Evolutionary conservation across 2,797 vertebrate species (phyloP).

Genomic region (Calcarius lapponicus): DNA sequence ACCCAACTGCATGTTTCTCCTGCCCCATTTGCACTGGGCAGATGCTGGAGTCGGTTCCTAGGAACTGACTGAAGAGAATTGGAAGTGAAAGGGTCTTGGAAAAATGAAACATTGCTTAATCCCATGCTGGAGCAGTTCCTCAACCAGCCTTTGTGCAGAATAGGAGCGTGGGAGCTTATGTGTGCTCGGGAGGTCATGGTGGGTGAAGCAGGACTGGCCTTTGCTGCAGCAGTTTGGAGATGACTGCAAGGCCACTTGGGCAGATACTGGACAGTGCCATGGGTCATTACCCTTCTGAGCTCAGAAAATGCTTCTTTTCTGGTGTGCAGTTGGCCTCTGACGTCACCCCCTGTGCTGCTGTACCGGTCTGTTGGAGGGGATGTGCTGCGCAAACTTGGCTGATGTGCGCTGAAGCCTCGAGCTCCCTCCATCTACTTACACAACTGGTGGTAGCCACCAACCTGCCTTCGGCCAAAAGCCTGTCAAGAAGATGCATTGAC

Average conservation of each 20-base stretch:
- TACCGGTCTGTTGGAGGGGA: background rate
- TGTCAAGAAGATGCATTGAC: background rate
- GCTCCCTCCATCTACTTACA: background rate
- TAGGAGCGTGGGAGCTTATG: background rate
- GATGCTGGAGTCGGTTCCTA: background rate
- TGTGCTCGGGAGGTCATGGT: accelerated
- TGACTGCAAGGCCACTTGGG: background rate
- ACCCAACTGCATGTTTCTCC: accelerated
- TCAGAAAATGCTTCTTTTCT: background rate
- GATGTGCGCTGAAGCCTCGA: accelerated
- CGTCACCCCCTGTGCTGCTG: accelerated
- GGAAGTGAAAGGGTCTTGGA: background rate
- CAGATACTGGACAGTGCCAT: background rate
- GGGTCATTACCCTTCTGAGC: background rate
- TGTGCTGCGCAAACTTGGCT: background rate
- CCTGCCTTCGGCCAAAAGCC: background rate
- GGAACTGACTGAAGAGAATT: background rate
- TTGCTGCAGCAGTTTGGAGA: background rate
- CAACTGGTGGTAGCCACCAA: background rate
- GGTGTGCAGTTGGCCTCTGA: background rate
- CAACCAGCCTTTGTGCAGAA: background rate
- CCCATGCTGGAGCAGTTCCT: background rate
- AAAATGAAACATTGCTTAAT: background rate
- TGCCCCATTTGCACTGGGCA: background rate
- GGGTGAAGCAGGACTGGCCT: background rate